Evolutionary conservation across 2,888 invertebrate genomes (phyloP).

Genomic region (Eristalis arbustorum): DNA sequence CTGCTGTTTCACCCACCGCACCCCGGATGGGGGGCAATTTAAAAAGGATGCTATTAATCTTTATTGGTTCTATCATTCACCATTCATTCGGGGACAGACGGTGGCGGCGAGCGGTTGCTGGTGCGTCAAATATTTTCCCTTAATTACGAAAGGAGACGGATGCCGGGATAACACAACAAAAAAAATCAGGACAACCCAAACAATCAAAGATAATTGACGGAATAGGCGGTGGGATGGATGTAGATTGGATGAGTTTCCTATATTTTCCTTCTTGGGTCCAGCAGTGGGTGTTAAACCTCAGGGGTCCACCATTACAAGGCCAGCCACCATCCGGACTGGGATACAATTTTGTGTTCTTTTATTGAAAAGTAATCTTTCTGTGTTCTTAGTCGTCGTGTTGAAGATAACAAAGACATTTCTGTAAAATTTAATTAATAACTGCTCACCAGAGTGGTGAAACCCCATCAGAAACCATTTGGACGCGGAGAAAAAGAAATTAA

Average conservation of each 20-base stretch:
- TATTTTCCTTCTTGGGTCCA: slow-evolving; percentile 9
- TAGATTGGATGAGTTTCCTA: slow-evolving; percentile 60
- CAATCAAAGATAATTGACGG: slow-evolving; percentile 61
- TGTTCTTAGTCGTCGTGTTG: slow-evolving; percentile 1
- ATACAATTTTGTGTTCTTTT: slow-evolving; percentile 5
- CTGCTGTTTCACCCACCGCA: background rate
- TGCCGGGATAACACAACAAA: background rate
- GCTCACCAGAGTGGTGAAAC: slow-evolving; percentile 35
- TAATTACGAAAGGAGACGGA: slow-evolving; percentile 64
- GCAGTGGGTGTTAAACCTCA: slow-evolving; percentile 63
- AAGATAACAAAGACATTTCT: slow-evolving; percentile 53
- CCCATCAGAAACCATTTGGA: background rate
- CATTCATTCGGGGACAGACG: slow-evolving; percentile 29
- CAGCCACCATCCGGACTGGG: background rate
- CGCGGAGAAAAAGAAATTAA: slow-evolving; percentile 24
- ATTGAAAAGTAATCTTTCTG: slow-evolving; percentile 6
- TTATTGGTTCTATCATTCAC: slow-evolving; percentile 69
- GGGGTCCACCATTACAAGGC: slow-evolving; percentile 57
- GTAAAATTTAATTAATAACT: slow-evolving; percentile 67
- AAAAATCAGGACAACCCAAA: slow-evolving; percentile 38
- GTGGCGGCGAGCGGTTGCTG: slow-evolving; percentile 22
- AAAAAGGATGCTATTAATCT: slow-evolving; percentile 68
- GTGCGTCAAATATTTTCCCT: slow-evolving; percentile 63
- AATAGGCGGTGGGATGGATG: slow-evolving; percentile 25
- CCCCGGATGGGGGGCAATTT: slow-evolving; percentile 47